Percentiles rank a stretch among this genome's conserved stretches.
Evolutionary conservation across 1,140 invertebrate genomes (phyloP).

Genomic region (Pollicipes pollicipes): DNA sequence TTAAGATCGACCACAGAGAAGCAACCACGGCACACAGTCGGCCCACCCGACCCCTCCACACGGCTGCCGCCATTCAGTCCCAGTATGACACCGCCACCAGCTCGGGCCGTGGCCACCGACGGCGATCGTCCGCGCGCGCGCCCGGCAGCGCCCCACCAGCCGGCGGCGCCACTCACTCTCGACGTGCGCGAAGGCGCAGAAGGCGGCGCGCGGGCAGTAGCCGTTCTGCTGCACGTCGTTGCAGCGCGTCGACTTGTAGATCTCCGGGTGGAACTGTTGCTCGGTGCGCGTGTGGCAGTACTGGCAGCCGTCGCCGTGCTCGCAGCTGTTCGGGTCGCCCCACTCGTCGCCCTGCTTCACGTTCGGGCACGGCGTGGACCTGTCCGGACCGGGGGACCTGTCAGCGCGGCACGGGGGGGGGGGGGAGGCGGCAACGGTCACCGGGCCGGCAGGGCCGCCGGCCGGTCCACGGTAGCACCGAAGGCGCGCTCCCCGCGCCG

Average conservation of each 20-base stretch:
- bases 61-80: too few species aligned
- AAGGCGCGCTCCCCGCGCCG: too few species aligned
- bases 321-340: slow-evolving; percentile 92
- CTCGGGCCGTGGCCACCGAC: too few species aligned
- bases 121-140: too few species aligned
- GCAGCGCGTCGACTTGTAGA: slow-evolving; percentile 97
- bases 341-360: slow-evolving; percentile 98
- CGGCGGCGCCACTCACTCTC: slow-evolving; percentile 77
- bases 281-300: slow-evolving; percentile 98
- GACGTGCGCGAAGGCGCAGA: slow-evolving; percentile 97
- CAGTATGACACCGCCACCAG: too few species aligned
- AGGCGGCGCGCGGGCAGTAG: slow-evolving; percentile 90
- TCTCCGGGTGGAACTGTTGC: slow-evolving; percentile 99
- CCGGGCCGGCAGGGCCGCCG: too few species aligned
- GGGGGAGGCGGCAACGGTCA: too few species aligned
- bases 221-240: slow-evolving; percentile 94
- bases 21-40: too few species aligned
- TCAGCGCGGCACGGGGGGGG: neutral
- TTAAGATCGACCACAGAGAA: too few species aligned
- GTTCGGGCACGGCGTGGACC: slow-evolving; percentile 92
- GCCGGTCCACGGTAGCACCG: too few species aligned
- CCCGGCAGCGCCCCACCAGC: too few species aligned
- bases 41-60: too few species aligned
- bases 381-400: slow-evolving; percentile 25
- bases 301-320: slow-evolving; percentile 77